Base-by-base conservation (phyloP, 2,113 vertebrate genomes). In the Larimichthys crocea region DNA sequence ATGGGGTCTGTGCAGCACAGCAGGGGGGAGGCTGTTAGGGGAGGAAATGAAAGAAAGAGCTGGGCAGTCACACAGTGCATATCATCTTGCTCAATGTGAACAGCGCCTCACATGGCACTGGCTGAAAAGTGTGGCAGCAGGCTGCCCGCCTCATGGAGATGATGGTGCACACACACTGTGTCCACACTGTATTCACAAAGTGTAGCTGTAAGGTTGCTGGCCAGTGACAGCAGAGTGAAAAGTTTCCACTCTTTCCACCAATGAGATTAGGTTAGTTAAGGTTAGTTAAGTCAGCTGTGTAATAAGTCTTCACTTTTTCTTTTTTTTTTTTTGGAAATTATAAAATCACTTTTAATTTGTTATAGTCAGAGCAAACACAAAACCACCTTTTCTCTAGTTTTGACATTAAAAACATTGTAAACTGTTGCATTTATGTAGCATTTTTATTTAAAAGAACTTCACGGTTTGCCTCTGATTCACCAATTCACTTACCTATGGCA, bases 11-110 rank as follows among this genome's bases (percentile, higher is more conserved):
- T 65, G 75, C 35, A 42, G 59, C 89, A 11, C 89, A 83, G 86
- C 79, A 48, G 86, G 83, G 42, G 8, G 24, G 69, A 63, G 26
- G 61, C 80, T 68, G 78, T 84, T 76, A 79, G 73, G 46, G 16
- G 49, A 76, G 63, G 70, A 87, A 86, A 88, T 84, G 81, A 76
- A 76, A 22, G n/a, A 60, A 22, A 66, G 61, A 72, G 60, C 26
- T 15, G 40, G 40, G 63, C 56, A 59, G 71, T 67, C 67, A 68
- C 63, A 85, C 76, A 67, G 46, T 29, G 61, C 65, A 72, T 26
- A 79, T 78, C 65, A 74, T 73, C 64, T 15, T 48, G 44, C 76
- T 80, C 79, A 64, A 16, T 74, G 60, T 67, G 82, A 83, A 64
- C 62, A 12, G 42, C 29, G 5, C 61, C 64, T 72, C 73, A 73